Evolutionary conservation across 1,140 invertebrate genomes (phyloP).

Genomic region (Trichomalopsis sarcophagae): DNA sequence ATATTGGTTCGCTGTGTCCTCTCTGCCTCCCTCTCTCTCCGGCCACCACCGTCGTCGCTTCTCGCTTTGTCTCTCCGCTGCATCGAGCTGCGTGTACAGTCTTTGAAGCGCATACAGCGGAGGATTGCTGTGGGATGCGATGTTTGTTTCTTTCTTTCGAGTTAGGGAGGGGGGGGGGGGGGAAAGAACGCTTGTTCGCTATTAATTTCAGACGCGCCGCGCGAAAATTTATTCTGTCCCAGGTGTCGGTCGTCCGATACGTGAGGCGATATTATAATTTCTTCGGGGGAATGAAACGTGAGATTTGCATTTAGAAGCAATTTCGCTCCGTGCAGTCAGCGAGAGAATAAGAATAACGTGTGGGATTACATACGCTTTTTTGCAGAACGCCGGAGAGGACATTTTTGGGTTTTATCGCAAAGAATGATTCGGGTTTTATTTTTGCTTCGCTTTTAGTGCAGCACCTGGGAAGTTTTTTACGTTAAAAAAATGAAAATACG

Average conservation of each 20-base stretch:
- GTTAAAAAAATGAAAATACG: not conserved
- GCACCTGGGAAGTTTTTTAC: not conserved
- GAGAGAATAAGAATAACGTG: not conserved
- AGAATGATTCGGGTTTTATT: too few species aligned
- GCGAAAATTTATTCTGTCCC: constrained; percentile 23
- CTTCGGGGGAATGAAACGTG: not conserved
- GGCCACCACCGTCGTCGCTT: not conserved
- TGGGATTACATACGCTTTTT: not conserved
- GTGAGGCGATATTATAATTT: not conserved
- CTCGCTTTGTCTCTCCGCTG: constrained; percentile 5
- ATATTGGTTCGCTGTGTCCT: constrained; percentile 67
- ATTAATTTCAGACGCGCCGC: not conserved
- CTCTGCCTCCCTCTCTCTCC: not conserved
- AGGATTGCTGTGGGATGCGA: not conserved
- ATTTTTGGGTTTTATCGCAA: not conserved
- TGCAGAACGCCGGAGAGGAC: not conserved
- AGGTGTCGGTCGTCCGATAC: not conserved
- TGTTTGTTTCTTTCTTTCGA: not conserved
- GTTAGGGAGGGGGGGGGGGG: not conserved
- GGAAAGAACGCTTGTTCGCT: not conserved
- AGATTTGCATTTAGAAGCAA: constrained; percentile 21
- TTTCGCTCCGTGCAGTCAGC: not conserved
- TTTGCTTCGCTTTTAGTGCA: not conserved
- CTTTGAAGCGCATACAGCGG: constrained; percentile 1
- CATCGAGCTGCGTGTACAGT: not conserved